phyloP scores from a whole-genome alignment of 2,113 vertebrate genomes.

The Pangasianodon hypophthalmus region DNA sequence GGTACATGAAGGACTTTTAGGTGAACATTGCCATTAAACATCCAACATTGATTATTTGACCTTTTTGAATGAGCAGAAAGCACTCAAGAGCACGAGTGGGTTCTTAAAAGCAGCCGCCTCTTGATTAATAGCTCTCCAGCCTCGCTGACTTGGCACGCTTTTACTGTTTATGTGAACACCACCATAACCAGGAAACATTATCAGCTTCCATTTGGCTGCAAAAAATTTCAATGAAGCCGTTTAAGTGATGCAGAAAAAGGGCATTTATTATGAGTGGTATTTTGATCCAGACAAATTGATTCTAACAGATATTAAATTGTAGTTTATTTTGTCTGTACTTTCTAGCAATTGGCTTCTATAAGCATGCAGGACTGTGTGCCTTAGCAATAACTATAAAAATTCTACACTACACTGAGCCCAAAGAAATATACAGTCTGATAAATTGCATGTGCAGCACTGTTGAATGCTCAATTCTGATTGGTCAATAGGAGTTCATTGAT shows the following conservation, averaged over 20 bases:
- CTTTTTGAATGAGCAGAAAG: conserved; percentile 41
- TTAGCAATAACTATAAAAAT: neutral
- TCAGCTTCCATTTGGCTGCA: conserved; percentile 4
- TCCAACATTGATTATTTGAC: conserved; percentile 41
- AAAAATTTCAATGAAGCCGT: neutral
- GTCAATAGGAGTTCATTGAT: neutral
- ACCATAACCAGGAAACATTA: conserved; percentile 6
- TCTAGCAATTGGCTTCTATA: neutral
- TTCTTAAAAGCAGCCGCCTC: conserved; percentile 18
- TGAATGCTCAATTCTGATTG: neutral
- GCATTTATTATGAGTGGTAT: conserved; percentile 2
- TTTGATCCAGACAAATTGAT: conserved; percentile 20
- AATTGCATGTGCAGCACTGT: neutral
- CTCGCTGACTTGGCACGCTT: conserved; percentile 25
- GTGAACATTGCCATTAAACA: conserved; percentile 18
- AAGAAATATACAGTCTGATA: neutral
- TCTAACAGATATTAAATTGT: conserved; percentile 10
- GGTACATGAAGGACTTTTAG: conserved; percentile 8
- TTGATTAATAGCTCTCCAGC: conserved; percentile 48
- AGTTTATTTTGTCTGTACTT: neutral
- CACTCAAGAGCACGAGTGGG: conserved; percentile 33
- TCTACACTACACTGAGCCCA: neutral
- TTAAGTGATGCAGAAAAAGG: neutral
- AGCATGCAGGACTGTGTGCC: neutral
- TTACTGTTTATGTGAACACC: neutral